Conservation (phyloP, 2,797 vertebrate genomes). For the Ptychobarbus kaznakovi region DNA sequence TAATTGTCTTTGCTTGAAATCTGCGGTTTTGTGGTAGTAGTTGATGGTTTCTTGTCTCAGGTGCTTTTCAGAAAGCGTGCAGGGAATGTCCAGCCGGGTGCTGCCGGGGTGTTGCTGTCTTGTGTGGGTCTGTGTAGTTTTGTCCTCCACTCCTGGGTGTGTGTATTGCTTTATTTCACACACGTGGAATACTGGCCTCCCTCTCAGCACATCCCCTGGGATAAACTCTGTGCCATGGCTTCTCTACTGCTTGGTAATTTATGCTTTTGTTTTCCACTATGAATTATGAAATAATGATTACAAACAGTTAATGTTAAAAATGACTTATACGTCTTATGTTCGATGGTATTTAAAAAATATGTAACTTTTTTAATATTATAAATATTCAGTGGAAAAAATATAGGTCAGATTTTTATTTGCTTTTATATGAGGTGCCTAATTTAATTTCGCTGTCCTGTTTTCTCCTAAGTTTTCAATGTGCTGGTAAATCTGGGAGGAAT, state of each 20-base stretch:
- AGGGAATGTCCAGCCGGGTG: constrained; percentile 52
- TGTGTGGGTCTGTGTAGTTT: constrained; percentile 62
- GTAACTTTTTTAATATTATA: no score
- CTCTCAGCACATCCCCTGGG: constrained; percentile 62
- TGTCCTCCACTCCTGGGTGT: constrained; percentile 66
- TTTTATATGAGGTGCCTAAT: background rate
- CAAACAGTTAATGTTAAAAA: background rate
- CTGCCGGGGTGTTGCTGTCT: constrained; percentile 61
- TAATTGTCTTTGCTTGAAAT: background rate
- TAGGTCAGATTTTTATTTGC: background rate
- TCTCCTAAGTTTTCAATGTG: constrained; percentile 61
- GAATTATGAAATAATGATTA: background rate
- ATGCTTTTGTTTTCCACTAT: background rate
- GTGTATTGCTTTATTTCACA: constrained; percentile 65
- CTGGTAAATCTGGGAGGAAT: constrained; percentile 63
- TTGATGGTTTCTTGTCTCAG: constrained; percentile 48
- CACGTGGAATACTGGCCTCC: constrained; percentile 67
- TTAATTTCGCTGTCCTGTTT: background rate
- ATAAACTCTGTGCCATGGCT: constrained; percentile 59
- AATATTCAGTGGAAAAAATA: background rate
- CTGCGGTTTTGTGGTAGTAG: background rate
- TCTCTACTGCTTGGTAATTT: constrained; percentile 63
- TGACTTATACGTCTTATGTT: no score
- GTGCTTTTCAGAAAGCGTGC: constrained; percentile 65
- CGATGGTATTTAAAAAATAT: background rate